Conservation (phyloP, 2,797 vertebrate genomes). For the Rhabdophis nuchalis region DNA sequence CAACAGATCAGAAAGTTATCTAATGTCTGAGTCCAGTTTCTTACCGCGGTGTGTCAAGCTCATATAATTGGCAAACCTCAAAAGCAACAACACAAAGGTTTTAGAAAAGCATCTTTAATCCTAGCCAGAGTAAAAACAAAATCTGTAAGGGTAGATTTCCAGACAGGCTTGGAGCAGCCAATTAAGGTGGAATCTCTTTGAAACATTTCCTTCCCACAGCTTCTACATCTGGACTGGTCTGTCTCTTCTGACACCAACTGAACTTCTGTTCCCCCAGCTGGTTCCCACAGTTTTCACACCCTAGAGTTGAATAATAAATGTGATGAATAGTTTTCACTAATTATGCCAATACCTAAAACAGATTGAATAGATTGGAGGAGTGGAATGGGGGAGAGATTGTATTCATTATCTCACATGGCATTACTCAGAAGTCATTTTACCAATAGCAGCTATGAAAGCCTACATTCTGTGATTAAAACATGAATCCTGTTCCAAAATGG, state of each 20-base stretch:
- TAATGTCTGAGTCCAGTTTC: neutral
- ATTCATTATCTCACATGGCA: neutral
- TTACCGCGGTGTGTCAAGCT: neutral
- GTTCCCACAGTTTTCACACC: neutral
- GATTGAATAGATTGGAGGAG: neutral
- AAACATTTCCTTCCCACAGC: neutral
- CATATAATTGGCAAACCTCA: neutral
- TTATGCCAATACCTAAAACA: neutral
- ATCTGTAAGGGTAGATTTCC: neutral
- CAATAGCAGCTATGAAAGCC: neutral
- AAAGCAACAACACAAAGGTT: neutral
- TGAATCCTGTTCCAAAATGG: neutral
- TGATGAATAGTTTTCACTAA: neutral
- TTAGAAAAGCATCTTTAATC: neutral
- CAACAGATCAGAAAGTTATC: neutral
- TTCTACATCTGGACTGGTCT: neutral
- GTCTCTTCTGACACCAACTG: neutral
- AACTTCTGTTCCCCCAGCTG: neutral
- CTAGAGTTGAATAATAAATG: neutral
- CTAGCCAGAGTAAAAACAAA: neutral
- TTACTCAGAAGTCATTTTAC: neutral
- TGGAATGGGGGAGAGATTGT: neutral
- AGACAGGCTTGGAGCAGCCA: neutral
- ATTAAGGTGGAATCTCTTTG: neutral
- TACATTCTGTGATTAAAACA: neutral